These are phyloP conservation scores for Eilema depressum DNA, from an alignment of 2,888 invertebrate genomes.

Conservation along the genomic window DNA sequence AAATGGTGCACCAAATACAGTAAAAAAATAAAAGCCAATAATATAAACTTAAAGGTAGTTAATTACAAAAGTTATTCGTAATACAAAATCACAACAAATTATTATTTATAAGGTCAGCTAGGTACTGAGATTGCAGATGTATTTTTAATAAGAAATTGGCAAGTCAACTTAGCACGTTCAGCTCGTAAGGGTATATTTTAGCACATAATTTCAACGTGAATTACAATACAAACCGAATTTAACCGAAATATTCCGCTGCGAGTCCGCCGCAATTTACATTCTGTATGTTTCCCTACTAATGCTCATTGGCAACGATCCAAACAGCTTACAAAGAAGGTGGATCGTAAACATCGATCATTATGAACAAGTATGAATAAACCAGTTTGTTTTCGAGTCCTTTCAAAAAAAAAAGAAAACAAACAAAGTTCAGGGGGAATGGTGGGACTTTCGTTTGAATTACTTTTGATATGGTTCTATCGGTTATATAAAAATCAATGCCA, in stretches of 20 bases:
- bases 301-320: constrained; percentile 46
- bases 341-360: constrained; percentile 45
- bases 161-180: neutral
- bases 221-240: neutral
- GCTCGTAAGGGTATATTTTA: neutral
- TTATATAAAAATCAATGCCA: too few species aligned
- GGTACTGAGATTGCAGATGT: neutral
- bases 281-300: constrained; percentile 31
- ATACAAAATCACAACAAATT: neutral
- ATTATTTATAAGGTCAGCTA: neutral
- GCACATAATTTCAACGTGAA: neutral
- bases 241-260: neutral
- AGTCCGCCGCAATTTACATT: neutral
- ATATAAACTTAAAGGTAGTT: too few species aligned
- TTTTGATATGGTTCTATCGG: constrained; percentile 24
- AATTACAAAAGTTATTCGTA: too few species aligned
- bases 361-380: constrained; percentile 40
- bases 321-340: constrained; percentile 40
- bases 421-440: constrained; percentile 20
- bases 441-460: constrained; percentile 8
- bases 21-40: too few species aligned
- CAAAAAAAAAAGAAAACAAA: constrained; percentile 24
- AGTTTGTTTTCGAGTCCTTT: constrained; percentile 32
- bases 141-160: neutral
- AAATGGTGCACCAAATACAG: too few species aligned